Base-by-base conservation (phyloP, 2,888 invertebrate species). In the Monoplex corrugatus region DNA sequence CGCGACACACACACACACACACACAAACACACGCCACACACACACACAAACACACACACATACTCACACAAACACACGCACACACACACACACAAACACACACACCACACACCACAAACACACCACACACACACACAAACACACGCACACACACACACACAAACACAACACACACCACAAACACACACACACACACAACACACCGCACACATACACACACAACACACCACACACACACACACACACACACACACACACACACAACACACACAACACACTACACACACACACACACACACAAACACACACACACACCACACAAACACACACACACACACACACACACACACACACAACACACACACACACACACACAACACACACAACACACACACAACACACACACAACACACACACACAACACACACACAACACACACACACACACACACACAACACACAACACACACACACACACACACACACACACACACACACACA, bases 41-140 rank as follows among this genome's bases (percentile, higher is more conserved):
- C 32, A 72, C 72, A 72, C n/a, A n/a, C 68, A 2, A 0, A n/a
- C 68, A 19, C 68, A n/a, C 68, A n/a, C 0, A n/a, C 68, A 57
- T 23, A 57, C 57, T 19, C 57, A 23, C 57, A 57, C 57, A 57
- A 13, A 57, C 57, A 57, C 57, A 57, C 57, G 23, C 57, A 57
- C 57, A 72, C 72, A 72, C 72, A 72, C 72, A n/a, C 72, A 72
- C 72, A 72, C 72, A 72, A 28, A 72, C 32, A 72, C 72, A 72
- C 72, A 72, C 68, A 57, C 57, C n/a, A 72, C 72, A 72, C n/a
- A n/a, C 72, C n/a, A 72, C 72, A 5, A 57, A 16, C 16, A 16
- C 28, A 72, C 72, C 72, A 72, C 72, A 72, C 72, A 32, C 57
- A 57, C 57, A 57, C 57, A 57, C 50, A 57, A 13, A 57, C 57